Conservation (phyloP, 1,140 invertebrate genomes). For the Platyscapa corneri region DNA sequence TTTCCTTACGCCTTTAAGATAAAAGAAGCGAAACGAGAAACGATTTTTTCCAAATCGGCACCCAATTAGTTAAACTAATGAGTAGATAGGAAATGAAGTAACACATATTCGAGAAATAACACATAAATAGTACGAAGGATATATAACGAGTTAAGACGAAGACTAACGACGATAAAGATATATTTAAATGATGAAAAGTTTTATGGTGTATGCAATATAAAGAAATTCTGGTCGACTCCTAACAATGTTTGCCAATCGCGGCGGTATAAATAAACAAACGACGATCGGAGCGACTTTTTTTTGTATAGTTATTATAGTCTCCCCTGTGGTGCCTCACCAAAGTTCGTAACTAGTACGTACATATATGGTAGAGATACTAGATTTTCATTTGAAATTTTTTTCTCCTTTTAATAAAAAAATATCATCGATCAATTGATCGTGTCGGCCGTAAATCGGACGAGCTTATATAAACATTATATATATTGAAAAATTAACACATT, state of each 20-base stretch:
- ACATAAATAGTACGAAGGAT: constrained; percentile 10
- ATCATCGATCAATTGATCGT: constrained; percentile 46
- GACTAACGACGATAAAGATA: constrained; percentile 49
- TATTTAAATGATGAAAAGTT: constrained; percentile 3
- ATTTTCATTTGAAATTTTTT: constrained; percentile 41
- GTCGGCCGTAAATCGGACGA: constrained; percentile 39
- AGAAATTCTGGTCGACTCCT: constrained; percentile 17
- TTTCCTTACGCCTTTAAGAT: constrained; percentile 25
- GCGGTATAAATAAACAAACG: background rate
- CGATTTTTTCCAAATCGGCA: constrained; percentile 40
- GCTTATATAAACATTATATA: constrained; percentile 49
- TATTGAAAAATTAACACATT: constrained; percentile 47
- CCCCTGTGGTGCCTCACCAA: constrained; percentile 54
- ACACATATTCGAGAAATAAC: background rate
- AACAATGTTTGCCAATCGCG: constrained; percentile 31
- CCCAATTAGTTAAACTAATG: constrained; percentile 42
- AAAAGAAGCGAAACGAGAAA: constrained; percentile 38
- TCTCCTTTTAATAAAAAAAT: constrained; percentile 44
- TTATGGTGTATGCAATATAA: constrained; percentile 4
- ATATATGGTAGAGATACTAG: constrained; percentile 50
- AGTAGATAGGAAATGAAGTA: constrained; percentile 48
- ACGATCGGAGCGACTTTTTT: constrained; percentile 49
- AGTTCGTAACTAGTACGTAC: constrained; percentile 48
- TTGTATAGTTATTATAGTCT: constrained; percentile 51
- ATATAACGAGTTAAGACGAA: constrained; percentile 37